phyloP scores from a whole-genome alignment of 2,888 invertebrate species.

The Drosophila paramelanica region DNA sequence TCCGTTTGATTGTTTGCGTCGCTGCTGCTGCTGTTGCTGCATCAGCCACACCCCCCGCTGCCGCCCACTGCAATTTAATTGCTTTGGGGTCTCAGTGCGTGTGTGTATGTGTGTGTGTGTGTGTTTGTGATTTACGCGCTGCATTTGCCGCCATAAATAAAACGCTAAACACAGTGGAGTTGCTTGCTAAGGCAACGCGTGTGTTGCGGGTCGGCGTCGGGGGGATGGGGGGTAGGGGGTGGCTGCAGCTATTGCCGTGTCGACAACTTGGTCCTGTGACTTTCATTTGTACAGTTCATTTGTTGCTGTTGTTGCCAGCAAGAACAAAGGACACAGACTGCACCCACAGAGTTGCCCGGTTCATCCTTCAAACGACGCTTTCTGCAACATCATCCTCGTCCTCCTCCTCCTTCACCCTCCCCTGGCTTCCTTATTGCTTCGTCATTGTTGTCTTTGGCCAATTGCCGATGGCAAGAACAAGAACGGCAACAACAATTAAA shows the following conservation, averaged over 20 bases:
- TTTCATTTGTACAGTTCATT: slow-evolving; percentile 69
- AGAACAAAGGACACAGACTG: slow-evolving; percentile 8
- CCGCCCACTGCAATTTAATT: slow-evolving; percentile 60
- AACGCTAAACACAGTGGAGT: slow-evolving; percentile 50
- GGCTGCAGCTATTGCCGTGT: slow-evolving; percentile 47
- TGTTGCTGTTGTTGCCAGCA: slow-evolving; percentile 24
- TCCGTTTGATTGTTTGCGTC: slow-evolving; percentile 74
- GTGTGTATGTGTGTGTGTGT: slow-evolving; percentile 9
- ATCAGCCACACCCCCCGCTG: slow-evolving; percentile 2
- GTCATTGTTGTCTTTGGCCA: slow-evolving; percentile 57
- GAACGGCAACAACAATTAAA: slow-evolving; percentile 17
- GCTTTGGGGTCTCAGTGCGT: slow-evolving; percentile 48
- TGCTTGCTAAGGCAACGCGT: too few relatives aligned
- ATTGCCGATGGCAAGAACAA: slow-evolving; percentile 55
- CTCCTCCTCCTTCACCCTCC: neutral
- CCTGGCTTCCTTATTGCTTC: slow-evolving; percentile 45
- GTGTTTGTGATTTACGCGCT: slow-evolving; percentile 57
- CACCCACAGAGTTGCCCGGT: slow-evolving; percentile 3
- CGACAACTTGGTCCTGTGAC: slow-evolving; percentile 62
- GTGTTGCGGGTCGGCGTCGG: neutral
- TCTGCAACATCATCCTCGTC: neutral
- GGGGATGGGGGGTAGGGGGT: slow-evolving; percentile 8
- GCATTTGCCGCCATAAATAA: slow-evolving; percentile 71
- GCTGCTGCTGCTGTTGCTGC: neutral
- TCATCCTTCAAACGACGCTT: slow-evolving; percentile 10